These are phyloP conservation scores for Mesoclemmys tuberculata DNA, from an alignment of 2,113 vertebrate species.

Conservation along the genomic window DNA sequence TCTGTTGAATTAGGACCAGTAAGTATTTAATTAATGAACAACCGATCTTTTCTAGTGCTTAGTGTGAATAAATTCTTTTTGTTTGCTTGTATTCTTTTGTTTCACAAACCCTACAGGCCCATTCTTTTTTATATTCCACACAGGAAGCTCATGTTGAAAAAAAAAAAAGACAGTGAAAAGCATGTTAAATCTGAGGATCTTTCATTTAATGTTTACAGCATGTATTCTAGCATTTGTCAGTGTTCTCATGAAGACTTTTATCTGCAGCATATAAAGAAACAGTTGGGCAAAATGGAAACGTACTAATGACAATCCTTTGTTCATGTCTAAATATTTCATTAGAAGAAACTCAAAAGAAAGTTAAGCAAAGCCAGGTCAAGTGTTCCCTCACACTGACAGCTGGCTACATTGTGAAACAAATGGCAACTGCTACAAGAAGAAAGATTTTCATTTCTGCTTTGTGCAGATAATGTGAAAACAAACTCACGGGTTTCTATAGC, in stretches of 20 bases:
- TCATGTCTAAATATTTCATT: not conserved
- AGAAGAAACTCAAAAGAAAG: not conserved
- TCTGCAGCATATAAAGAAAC: not conserved
- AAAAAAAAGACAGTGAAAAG: not conserved
- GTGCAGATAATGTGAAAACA: conserved; percentile 26
- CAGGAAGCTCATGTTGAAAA: not conserved
- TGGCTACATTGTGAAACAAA: not conserved
- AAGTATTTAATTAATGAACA: not conserved
- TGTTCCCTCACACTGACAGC: not conserved
- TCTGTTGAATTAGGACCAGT: not conserved
- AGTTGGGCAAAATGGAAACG: not conserved
- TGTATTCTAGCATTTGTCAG: not conserved
- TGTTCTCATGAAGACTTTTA: not conserved
- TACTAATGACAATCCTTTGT: not conserved
- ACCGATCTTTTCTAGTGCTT: rapidly evolving
- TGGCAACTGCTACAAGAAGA: not conserved
- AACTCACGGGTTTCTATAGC: not conserved
- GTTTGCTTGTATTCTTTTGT: not conserved
- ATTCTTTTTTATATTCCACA: not conserved
- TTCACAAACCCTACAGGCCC: not conserved
- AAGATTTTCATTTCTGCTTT: not conserved
- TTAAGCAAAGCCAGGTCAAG: not conserved
- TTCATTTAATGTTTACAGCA: not conserved
- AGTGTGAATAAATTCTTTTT: not conserved
- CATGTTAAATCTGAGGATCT: not conserved